These are phyloP conservation scores for Ochropleura plecta DNA, from an alignment of 2,888 invertebrate species.

Conservation along the genomic window DNA sequence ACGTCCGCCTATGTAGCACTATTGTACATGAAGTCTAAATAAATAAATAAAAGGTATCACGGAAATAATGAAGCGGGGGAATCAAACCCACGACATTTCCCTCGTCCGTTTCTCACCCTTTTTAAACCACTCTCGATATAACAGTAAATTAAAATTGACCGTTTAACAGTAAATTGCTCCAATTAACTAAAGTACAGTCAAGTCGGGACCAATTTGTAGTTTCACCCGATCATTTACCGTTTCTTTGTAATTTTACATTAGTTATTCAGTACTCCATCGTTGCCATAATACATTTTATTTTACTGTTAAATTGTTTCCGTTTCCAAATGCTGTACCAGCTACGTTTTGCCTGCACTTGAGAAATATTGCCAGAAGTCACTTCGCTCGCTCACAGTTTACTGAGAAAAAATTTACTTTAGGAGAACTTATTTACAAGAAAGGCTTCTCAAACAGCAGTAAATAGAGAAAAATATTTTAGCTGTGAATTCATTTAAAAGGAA, in stretches of 20 bases:
- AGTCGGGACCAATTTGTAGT: slow-evolving; percentile 14
- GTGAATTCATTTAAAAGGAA: slow-evolving; percentile 42
- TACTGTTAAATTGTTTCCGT: slow-evolving; percentile 25
- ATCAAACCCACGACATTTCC: not conserved
- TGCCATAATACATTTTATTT: not conserved
- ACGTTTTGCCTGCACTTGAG: slow-evolving; percentile 33
- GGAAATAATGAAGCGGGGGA: not conserved
- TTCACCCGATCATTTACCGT: slow-evolving; percentile 8
- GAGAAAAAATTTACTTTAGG: slow-evolving; percentile 48
- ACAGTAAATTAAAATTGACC: slow-evolving; percentile 14
- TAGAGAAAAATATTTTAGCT: slow-evolving; percentile 47
- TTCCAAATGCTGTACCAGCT: slow-evolving; percentile 19
- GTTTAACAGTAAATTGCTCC: slow-evolving; percentile 28
- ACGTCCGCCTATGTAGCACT: no score
- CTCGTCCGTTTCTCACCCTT: not conserved
- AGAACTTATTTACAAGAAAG: slow-evolving; percentile 49
- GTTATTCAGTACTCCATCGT: slow-evolving; percentile 4
- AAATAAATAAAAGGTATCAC: not conserved
- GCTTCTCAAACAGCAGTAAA: slow-evolving; percentile 41
- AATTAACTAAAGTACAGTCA: slow-evolving; percentile 29
- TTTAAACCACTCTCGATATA: not conserved
- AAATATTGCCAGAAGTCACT: slow-evolving; percentile 56
- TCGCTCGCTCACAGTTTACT: slow-evolving; percentile 22
- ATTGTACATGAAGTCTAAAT: no score
- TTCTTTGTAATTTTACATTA: slow-evolving; percentile 15